phyloP scores from a whole-genome alignment of 2,113 vertebrate genomes.

The Aramus guarauna region DNA sequence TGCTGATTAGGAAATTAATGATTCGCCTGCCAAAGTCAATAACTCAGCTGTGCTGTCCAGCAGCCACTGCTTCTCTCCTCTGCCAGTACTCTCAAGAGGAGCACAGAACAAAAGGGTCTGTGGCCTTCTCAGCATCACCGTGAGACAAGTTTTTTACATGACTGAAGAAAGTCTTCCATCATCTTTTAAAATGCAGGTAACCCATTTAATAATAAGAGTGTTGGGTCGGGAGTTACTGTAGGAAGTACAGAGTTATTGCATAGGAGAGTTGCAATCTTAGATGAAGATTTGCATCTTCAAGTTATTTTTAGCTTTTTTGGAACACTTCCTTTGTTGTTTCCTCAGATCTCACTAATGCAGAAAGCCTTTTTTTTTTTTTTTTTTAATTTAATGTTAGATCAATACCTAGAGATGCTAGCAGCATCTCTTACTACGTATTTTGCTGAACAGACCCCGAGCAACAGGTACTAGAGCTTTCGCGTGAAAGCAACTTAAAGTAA shows the following conservation, averaged over 20 bases:
- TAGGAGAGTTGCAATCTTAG: neutral
- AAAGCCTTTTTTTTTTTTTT: neutral
- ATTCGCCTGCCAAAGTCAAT: neutral
- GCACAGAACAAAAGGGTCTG: neutral
- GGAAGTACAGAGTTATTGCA: neutral
- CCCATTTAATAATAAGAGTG: neutral
- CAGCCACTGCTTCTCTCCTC: neutral
- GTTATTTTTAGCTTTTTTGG: neutral
- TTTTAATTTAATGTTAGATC: neutral
- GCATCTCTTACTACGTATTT: neutral
- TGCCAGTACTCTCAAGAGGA: neutral
- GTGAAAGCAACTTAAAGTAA: neutral
- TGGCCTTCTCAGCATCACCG: neutral
- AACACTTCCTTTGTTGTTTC: neutral
- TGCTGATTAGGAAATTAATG: neutral
- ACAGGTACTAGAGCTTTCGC: neutral
- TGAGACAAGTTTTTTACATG: neutral
- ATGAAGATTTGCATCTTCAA: neutral
- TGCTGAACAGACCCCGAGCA: neutral
- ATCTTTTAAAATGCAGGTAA: neutral
- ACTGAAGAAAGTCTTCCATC: neutral
- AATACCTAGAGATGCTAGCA: neutral
- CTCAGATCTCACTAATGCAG: neutral
- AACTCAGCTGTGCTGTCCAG: neutral
- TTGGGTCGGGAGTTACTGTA: neutral